These are phyloP conservation scores for Microctenopoma lineatum DNA, from an alignment of 2,797 vertebrate genomes.

Conservation along the genomic window DNA sequence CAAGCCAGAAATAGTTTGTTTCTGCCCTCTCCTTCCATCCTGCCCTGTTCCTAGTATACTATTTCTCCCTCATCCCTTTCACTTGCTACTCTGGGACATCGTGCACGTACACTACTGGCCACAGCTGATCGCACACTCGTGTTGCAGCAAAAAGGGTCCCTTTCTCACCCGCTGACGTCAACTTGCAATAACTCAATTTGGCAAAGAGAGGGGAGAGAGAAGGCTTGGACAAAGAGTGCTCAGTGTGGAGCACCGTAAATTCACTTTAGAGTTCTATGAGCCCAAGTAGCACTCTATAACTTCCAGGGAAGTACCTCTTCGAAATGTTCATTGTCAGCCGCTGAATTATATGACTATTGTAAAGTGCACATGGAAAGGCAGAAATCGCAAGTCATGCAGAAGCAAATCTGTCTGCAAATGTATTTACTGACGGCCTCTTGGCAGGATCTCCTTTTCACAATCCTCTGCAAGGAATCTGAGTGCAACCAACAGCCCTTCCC, in stretches of 20 bases:
- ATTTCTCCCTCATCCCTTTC: slow-evolving; percentile 38
- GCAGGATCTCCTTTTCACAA: slow-evolving; percentile 65
- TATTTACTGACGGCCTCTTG: slow-evolving; percentile 70
- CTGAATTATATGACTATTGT: slow-evolving; percentile 39
- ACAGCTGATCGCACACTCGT: slow-evolving; percentile 71
- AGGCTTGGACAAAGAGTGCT: slow-evolving; percentile 59
- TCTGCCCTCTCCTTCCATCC: slow-evolving; percentile 25
- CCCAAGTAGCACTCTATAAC: slow-evolving; percentile 29
- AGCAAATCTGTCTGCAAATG: slow-evolving; percentile 76
- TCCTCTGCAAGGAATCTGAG: slow-evolving; percentile 64
- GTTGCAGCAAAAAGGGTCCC: slow-evolving; percentile 58
- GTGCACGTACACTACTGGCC: slow-evolving; percentile 39
- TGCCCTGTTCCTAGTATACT: slow-evolving; percentile 16
- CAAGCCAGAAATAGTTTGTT: slow-evolving; percentile 47
- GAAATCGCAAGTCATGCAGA: slow-evolving; percentile 60
- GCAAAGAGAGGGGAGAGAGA: slow-evolving; percentile 21
- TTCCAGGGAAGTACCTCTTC: slow-evolving; percentile 64
- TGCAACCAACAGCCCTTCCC: slow-evolving; percentile 7
- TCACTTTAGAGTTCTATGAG: slow-evolving; percentile 60
- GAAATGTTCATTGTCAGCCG: slow-evolving; percentile 55
- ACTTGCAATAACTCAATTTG: slow-evolving; percentile 76
- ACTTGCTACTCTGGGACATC: slow-evolving; percentile 30
- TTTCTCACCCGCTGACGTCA: slow-evolving; percentile 72
- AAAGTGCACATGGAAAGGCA: slow-evolving; percentile 49
- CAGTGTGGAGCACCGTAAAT: slow-evolving; percentile 71